Percentiles rank a stretch among this genome's conserved stretches.
phyloP scores from a whole-genome alignment of 2,113 vertebrate species.

The Pachypanchax playfairii region DNA sequence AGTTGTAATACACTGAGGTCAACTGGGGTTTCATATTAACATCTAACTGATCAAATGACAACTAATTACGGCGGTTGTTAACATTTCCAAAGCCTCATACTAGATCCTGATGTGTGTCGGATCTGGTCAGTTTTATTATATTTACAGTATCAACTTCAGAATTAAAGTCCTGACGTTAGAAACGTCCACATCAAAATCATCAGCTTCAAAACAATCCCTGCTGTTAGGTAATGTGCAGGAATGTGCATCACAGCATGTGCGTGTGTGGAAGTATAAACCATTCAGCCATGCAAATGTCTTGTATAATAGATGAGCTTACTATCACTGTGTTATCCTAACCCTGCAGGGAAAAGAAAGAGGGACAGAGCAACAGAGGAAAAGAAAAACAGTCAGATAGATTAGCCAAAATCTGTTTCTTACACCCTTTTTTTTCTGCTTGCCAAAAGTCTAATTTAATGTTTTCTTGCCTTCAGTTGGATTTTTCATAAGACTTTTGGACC shows the following conservation, averaged over 20 bases:
- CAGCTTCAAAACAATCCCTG: neutral
- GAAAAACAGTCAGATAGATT: constrained; percentile 62
- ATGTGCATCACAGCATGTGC: neutral
- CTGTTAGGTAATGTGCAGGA: constrained; percentile 14
- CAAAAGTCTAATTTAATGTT: constrained; percentile 51
- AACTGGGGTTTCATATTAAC: neutral
- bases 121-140: neutral
- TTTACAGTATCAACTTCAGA: no score
- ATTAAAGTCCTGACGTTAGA: neutral
- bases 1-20: no score
- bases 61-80: neutral
- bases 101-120: no score
- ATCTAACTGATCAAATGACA: neutral
- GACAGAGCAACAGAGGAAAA: constrained; percentile 45
- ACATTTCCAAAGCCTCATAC: no score
- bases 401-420: constrained; percentile 67
- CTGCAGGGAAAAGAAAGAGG: constrained; percentile 46
- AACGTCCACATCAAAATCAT: neutral
- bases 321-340: constrained; percentile 66
- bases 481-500: constrained; percentile 12
- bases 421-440: constrained; percentile 43
- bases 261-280: constrained; percentile 45
- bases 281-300: constrained; percentile 32
- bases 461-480: constrained; percentile 39
- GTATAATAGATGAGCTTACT: constrained; percentile 70